phyloP scores from a whole-genome alignment of 2,113 vertebrate genomes.

The Prionailurus viverrinus region DNA sequence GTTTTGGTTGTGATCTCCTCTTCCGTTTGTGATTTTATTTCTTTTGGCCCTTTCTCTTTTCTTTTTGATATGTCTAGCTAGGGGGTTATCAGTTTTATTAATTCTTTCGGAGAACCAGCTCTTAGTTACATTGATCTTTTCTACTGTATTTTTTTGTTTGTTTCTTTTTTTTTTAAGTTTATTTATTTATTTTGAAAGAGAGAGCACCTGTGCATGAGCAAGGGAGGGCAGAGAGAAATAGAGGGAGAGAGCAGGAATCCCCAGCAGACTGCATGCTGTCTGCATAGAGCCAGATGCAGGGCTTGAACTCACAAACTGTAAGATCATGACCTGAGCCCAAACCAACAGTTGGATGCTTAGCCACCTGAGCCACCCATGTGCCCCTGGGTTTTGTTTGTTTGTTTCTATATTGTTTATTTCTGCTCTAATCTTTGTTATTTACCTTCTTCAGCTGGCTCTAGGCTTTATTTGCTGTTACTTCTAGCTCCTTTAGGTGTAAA shows the following conservation, averaged over 20 bases:
- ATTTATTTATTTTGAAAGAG: too few species aligned
- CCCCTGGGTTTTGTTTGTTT: background rate
- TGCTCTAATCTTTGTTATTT: background rate
- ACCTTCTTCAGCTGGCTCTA: background rate
- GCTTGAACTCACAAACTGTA: too few species aligned
- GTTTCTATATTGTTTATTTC: background rate
- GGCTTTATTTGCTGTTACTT: background rate
- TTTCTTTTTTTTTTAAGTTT: background rate
- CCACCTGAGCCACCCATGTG: too few species aligned
- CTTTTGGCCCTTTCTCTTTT: background rate
- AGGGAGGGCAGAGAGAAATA: too few species aligned
- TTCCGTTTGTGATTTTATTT: background rate
- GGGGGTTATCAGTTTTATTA: background rate
- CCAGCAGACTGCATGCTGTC: too few species aligned
- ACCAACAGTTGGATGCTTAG: too few species aligned
- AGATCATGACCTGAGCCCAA: too few species aligned
- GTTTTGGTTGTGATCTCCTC: background rate
- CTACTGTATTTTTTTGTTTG: background rate
- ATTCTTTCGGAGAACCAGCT: background rate
- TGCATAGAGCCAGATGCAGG: too few species aligned
- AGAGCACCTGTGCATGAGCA: too few species aligned
- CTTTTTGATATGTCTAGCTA: background rate
- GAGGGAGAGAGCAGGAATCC: too few species aligned
- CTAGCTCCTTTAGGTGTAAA: background rate
- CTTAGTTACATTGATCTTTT: background rate